These are phyloP conservation scores for Pachypsylla venusta DNA, from an alignment of 1,140 invertebrate species.

Conservation along the genomic window DNA sequence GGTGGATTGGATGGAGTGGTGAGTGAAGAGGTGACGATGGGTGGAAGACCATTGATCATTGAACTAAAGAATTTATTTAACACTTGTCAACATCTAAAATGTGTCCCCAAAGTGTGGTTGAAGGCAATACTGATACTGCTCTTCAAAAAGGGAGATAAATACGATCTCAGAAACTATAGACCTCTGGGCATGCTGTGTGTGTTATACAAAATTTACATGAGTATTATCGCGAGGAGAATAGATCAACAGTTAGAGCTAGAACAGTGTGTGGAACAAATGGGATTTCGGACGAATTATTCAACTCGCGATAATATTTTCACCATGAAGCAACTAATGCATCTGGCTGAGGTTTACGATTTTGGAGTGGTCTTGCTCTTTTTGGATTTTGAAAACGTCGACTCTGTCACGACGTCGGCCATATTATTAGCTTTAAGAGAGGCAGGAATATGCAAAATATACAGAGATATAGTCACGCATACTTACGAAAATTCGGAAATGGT, in stretches of 20 bases:
- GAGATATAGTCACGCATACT: background rate
- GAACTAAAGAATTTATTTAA: too few species aligned
- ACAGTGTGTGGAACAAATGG: background rate
- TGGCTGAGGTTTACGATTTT: background rate
- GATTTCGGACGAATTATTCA: background rate
- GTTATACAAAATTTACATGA: too few species aligned
- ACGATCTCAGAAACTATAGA: too few species aligned
- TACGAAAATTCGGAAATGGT: background rate
- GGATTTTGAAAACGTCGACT: background rate
- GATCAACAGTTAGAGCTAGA: background rate
- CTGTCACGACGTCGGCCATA: background rate
- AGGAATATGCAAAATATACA: background rate
- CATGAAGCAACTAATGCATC: background rate
- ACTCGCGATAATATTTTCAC: background rate
- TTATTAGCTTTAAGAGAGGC: background rate
- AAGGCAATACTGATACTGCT: too few species aligned
- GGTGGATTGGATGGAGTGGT: too few species aligned
- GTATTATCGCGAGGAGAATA: too few species aligned
- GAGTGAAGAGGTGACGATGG: too few species aligned
- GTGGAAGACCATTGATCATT: too few species aligned
- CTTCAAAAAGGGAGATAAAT: too few species aligned
- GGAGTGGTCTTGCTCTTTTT: background rate
- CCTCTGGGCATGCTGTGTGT: too few species aligned
- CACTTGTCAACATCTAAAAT: too few species aligned
- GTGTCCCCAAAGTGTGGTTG: too few species aligned